Conservation (phyloP, 1,140 invertebrate genomes). For the Cyrtorhinus lividipennis region DNA sequence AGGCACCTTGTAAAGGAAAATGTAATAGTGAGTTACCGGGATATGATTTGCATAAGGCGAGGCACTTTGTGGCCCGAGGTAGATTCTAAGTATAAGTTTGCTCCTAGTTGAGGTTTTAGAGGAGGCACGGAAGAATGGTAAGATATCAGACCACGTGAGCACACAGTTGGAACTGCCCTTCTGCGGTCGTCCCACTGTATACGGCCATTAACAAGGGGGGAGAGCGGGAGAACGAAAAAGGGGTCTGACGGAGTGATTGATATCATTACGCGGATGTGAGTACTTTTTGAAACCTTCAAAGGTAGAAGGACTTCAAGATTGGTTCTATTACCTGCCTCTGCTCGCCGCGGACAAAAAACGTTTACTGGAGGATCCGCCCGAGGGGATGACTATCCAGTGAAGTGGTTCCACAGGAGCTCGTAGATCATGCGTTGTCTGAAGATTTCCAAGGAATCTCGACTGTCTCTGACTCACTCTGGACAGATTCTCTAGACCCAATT, state of each 20-base stretch:
- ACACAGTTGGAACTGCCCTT: background rate
- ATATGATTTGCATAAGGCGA: background rate
- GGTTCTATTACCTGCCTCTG: background rate
- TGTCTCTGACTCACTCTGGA: too few species aligned
- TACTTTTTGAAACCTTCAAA: background rate
- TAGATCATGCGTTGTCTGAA: too few species aligned
- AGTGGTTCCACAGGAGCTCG: too few species aligned
- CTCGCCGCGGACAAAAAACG: too few species aligned
- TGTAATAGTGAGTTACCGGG: background rate
- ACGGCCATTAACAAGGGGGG: background rate
- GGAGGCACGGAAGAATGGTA: background rate
- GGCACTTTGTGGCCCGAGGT: background rate
- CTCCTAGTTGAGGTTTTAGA: background rate
- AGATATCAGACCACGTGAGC: background rate
- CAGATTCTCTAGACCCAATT: too few species aligned
- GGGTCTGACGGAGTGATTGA: background rate
- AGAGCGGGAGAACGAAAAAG: background rate
- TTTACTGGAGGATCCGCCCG: too few species aligned
- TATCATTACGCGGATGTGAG: background rate
- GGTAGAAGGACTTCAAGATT: background rate
- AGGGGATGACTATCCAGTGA: too few species aligned
- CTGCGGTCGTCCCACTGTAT: background rate
- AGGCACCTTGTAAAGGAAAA: background rate
- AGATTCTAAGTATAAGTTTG: background rate
- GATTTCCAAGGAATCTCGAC: too few species aligned